Conservation (phyloP, 2,113 vertebrate species). For the Mustelus asterias region DNA sequence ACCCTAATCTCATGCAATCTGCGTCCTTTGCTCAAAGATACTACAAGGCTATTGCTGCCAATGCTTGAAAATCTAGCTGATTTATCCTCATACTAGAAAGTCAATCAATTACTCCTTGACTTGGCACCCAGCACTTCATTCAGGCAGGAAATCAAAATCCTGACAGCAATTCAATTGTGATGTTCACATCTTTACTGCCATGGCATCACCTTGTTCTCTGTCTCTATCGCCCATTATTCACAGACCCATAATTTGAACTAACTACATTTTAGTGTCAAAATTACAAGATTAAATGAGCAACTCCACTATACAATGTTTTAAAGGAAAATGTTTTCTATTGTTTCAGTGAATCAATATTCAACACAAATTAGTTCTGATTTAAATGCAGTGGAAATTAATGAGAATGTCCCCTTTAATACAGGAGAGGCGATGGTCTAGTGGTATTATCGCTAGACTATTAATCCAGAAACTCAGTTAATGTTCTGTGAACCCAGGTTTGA, state of each 20-base stretch:
- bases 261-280: not conserved
- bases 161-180: slow-evolving; percentile 39
- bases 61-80: slow-evolving; percentile 41
- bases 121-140: slow-evolving; percentile 42
- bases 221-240: not conserved
- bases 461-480: no score
- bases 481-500: no score
- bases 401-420: not conserved
- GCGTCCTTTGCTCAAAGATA: slow-evolving; percentile 39
- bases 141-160: slow-evolving; percentile 43
- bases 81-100: slow-evolving; percentile 45
- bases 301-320: not conserved
- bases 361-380: not conserved
- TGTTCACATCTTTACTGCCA: slow-evolving; percentile 39
- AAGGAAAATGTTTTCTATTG: not conserved
- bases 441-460: no score
- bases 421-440: no score
- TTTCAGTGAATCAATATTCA: not conserved
- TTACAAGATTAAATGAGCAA: not conserved
- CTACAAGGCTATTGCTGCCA: slow-evolving; percentile 40
- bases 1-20: not conserved
- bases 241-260: not conserved
- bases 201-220: not conserved
- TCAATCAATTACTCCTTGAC: slow-evolving; percentile 40
- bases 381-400: not conserved